Evolutionary conservation across 2,888 invertebrate genomes (phyloP).

Genomic region (Aleiodes leptofemur): DNA sequence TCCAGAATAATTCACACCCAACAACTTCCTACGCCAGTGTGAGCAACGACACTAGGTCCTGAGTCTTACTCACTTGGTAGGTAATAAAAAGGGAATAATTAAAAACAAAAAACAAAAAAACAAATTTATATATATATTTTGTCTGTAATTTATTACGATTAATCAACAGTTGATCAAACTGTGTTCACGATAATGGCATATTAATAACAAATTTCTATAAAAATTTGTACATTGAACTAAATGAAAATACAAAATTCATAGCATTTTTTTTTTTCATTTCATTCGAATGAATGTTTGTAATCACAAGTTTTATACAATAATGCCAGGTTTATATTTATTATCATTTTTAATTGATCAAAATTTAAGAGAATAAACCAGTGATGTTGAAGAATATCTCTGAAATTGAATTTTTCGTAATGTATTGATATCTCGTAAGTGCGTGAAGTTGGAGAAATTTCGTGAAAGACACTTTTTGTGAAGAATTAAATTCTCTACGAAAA

Average conservation of each 20-base stretch:
- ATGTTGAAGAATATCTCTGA: not conserved
- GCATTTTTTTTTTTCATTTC: conserved; percentile 3
- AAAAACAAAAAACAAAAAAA: not conserved
- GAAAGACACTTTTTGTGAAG: no score
- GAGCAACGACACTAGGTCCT: conserved; percentile 66
- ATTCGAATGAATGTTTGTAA: not conserved
- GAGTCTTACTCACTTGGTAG: conserved; percentile 22
- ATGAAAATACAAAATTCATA: conserved; percentile 9
- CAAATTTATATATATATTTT: conserved; percentile 21
- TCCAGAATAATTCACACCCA: conserved; percentile 73
- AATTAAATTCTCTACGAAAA: no score
- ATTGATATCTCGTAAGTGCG: no score
- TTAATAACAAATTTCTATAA: conserved; percentile 2
- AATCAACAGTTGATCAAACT: conserved; percentile 29
- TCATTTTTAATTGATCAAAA: no score
- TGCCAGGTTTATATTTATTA: no score
- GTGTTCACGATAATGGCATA: conserved; percentile 34
- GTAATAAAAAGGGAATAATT: conserved; percentile 28
- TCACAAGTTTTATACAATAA: no score
- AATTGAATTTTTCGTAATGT: not conserved
- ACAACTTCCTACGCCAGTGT: conserved; percentile 82
- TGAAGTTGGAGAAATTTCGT: no score
- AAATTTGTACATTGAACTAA: conserved; percentile 7
- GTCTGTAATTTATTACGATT: conserved; percentile 27
- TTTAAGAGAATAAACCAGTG: no score